These are phyloP conservation scores for Chiridota heheva DNA, from an alignment of 35 echinoderm and acorn worm species.

Conservation along the genomic window DNA sequence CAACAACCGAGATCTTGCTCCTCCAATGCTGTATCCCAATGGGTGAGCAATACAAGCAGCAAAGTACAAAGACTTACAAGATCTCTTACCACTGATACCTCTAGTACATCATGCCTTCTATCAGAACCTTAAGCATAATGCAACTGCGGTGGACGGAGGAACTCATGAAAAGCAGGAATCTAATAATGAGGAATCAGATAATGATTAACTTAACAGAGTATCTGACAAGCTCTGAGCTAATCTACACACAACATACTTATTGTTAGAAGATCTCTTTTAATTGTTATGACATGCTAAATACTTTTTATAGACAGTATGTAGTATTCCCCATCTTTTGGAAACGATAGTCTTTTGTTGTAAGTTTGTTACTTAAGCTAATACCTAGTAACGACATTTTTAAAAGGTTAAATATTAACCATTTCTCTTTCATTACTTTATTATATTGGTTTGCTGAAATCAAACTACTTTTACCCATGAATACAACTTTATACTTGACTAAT, in stretches of 20 bases:
- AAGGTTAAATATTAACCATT: constrained; percentile 1
- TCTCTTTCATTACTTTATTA: too few species aligned
- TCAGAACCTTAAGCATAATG: constrained; percentile 1
- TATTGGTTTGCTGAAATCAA: too few species aligned
- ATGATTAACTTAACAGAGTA: not conserved
- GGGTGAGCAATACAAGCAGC: constrained; percentile 27
- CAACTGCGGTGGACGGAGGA: not conserved
- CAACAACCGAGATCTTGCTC: too few species aligned
- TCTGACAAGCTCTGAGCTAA: not conserved
- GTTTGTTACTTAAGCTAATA: not conserved
- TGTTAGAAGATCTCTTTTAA: too few species aligned
- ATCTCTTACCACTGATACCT: constrained; percentile 31
- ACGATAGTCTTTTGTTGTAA: not conserved
- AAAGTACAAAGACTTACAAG: constrained; percentile 26
- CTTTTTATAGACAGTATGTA: too few species aligned
- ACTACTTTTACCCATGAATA: not conserved
- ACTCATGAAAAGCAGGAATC: constrained; percentile 11
- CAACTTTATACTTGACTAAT: not conserved
- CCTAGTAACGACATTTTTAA: not conserved
- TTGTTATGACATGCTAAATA: too few species aligned
- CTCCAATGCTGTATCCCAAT: not conserved
- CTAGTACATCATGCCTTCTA: constrained; percentile 32
- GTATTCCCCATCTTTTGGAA: not conserved
- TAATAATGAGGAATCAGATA: not conserved
- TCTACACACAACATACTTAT: not conserved